Conservation (phyloP, 2,113 vertebrate genomes). For the Stegostoma tigrinum region DNA sequence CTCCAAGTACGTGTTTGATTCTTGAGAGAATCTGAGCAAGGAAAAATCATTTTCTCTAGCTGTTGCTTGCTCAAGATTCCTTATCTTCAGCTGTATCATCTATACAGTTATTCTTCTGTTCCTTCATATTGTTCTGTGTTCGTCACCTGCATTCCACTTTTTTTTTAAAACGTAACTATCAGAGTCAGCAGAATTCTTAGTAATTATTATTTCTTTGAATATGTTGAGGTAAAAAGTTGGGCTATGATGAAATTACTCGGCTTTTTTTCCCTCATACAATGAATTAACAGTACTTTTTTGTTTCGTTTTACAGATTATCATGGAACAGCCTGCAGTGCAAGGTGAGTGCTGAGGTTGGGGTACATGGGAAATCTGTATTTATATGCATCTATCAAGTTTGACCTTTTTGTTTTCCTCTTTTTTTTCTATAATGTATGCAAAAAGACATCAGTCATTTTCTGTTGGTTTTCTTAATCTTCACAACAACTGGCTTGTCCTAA, state of each 20-base stretch:
- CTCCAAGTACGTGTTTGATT: not conserved
- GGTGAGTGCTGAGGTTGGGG: not conserved
- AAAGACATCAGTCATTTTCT: not conserved
- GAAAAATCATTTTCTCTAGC: not conserved
- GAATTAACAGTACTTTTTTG: not conserved
- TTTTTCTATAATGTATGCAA: no score
- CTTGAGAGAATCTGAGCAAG: not conserved
- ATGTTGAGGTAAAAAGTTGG: not conserved
- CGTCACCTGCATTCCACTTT: not conserved
- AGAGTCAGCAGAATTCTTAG: not conserved
- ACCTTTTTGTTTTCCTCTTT: no score
- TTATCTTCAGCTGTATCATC: not conserved
- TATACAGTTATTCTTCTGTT: not conserved
- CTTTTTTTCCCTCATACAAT: not conserved
- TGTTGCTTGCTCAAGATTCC: not conserved
- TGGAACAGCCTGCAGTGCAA: constrained; percentile 28
- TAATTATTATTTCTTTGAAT: not conserved
- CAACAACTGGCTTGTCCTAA: not conserved
- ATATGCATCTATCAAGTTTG: not conserved
- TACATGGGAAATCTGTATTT: not conserved
- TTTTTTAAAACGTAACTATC: not conserved
- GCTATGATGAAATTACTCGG: not conserved
- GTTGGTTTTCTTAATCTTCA: not conserved
- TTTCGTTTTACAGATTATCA: constrained; percentile 20
- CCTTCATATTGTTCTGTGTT: not conserved